Evolutionary conservation across 37 sponge, comb jelly and placozoan genomes (phyloP), one percentile per base, ranked within the genome.

Genomic region (Aphrocallistes beatrix): DNA sequence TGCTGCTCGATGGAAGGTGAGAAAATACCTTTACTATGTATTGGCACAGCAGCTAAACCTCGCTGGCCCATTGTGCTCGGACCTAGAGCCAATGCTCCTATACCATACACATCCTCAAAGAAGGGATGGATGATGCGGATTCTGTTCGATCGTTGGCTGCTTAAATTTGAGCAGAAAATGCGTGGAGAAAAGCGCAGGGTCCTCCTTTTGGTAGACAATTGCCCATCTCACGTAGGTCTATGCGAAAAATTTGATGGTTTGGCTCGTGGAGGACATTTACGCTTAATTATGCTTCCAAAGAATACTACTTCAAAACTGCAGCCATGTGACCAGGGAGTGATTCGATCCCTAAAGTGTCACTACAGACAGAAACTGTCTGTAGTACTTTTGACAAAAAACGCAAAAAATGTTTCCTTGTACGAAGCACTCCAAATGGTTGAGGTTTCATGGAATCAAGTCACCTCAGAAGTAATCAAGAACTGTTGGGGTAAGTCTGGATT

Each of bases 61-160:
- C 6, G 45, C 10, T 42, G 45, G 45, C 45, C 45, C 13, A 13
- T 42, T 13, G 13, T 42, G 6, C 6, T 42, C 10, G 45, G 45
- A 16, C 6, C 10, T 16, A 42, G 13, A 13, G 45, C 45, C 6
- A 42, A 42, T 42, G 6, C 45, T 42, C 45, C 45, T 6, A 42
- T 42, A 16, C 13, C 45, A 6, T 42, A 42, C 45, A 42, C 45
- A 6, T 16, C 10, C 13, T 42, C 45, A 13, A 42, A 42, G 45
- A 86, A 69, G 6, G 47, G 81, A 34, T 86, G 86, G 81, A 86
- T 86, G 86, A 86, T 47, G 0, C 8, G 86, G 1, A 81, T 38
- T 17, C 36, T 86, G 0, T 86, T 86, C 6, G 40, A 86, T n/a
- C 81, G 69, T 39, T 81, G 25, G 39, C 81, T 69, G 81, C 0